Base-by-base conservation (phyloP, 2,888 invertebrate species). In the Caradrina kadenii region DNA sequence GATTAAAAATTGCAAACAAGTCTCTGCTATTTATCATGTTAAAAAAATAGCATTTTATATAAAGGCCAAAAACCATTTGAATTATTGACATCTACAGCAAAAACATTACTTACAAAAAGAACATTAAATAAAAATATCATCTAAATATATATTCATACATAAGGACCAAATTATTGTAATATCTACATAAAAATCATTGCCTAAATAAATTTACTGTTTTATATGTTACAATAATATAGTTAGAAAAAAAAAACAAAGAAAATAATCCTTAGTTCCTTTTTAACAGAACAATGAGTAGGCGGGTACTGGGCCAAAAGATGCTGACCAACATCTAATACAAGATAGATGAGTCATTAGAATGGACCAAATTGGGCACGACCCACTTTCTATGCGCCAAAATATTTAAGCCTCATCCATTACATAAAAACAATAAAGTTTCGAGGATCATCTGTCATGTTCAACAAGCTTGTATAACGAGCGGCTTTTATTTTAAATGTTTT, bases 361-460 rank as follows among this genome's bases (percentile, higher is more conserved):
- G 39, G 45, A 31, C 80, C 67, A 73, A 79, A 68, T 81, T 77
- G 67, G 79, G 55, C 50, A 26, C 49, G 72, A 50, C 69, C 73
- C 56, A 61, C 81, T 83, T 82, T 82, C 85, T 59, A 72, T 58
- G 61, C 26, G 35, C 67, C 55, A 69, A 76, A 84, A 75, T 66
- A 64, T 69, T 66, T 56, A 52, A 61, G 42, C 58, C 22, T 22
- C 54, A 60, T 65, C 64, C 54, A 73, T 84, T 74, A 73, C n/a
- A 56, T 35, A 71, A 63, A 79, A 82, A 82, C 80, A 74, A 71
- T 72, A 70, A 76, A 70, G 63, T 49, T 65, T 62, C 58, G 35
- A 59, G 26, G 39, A 52, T 48, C 64, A 82, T 84, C 54, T 66
- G 65, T 82, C 83, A 84, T 62, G 49, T 58, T 76, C 68, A 80